Base-by-base conservation (phyloP, 2,888 invertebrate species). In the Sylvicola fuscatus region DNA sequence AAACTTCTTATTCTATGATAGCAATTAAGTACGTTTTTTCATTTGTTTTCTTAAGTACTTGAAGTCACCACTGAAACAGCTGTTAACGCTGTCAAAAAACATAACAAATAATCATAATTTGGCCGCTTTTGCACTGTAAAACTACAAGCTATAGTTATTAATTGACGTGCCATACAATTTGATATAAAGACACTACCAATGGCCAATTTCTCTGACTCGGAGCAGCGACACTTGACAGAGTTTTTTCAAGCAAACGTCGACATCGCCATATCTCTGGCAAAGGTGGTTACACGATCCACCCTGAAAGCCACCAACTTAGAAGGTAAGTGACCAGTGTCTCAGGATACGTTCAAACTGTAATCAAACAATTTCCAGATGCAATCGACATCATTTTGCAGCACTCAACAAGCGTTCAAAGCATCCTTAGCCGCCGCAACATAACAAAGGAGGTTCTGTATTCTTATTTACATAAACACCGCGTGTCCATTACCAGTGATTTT, bases 381-480 rank as follows among this genome's bases (percentile, higher is more conserved):
- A 49, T 67, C 5, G 49, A 60, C 35, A 57, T 58, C 2, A 59
- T 72, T 27, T 47, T 63, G 3, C 56, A 57, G 16, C 65, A 70
- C 44, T 59, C 65, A 2, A 51, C 58, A 2, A 59, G 61, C 39
- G 49, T 53, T 6, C 44, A 56, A 28, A 56, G 62, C 15, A 49
- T 71, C 12, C 48, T 72, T 3, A 61, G 56, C 37, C 56, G 69
- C 39, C 63, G 63, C 40, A 48, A 52, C 14, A 50, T 72, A 2
- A 68, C 66, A 1, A 63, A 60, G 44, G 65, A 68, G 27, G 44
- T 67, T 14, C 45, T 72, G 3, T 66, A 67, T 38, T 53, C 56
- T 35, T 72, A 71, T 44, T 47, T 69, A 12, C 61, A 66, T 41
- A 49, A 50, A 2, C 61, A 61, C 31, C 51, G 60, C 36, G 50